Percentiles rank a stretch among this genome's conserved stretches.
Conservation (phyloP, 2,888 invertebrate species). For the Hypomecis atomaria region DNA sequence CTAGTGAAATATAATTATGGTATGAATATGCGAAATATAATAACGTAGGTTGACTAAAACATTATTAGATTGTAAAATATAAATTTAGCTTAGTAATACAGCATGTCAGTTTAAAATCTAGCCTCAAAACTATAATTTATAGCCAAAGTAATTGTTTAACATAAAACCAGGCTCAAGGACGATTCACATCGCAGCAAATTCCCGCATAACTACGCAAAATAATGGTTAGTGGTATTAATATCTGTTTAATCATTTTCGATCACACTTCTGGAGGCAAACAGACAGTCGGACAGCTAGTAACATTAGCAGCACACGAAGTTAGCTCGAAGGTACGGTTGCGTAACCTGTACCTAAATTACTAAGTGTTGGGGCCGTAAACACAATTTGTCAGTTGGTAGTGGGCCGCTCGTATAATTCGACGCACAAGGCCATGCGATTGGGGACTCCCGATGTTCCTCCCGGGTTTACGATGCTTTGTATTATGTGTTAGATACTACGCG, state of each 20-base stretch:
- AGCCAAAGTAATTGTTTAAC: slow-evolving; percentile 11
- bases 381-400: slow-evolving; percentile 56
- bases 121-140: slow-evolving; percentile 17
- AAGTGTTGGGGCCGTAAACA: slow-evolving; percentile 44
- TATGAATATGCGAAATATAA: no score
- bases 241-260: slow-evolving; percentile 39
- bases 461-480: slow-evolving; percentile 14
- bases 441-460: no score
- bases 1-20: no score
- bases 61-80: background rate
- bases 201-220: slow-evolving; percentile 5
- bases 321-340: slow-evolving; percentile 33
- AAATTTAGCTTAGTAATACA: slow-evolving; percentile 2
- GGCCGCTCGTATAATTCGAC: slow-evolving; percentile 53
- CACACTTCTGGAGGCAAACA: slow-evolving; percentile 31
- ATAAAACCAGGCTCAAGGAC: slow-evolving; percentile 15
- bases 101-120: slow-evolving; percentile 10
- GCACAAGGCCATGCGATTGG: slow-evolving; percentile 50
- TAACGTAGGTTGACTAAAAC: background rate
- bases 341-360: slow-evolving; percentile 11
- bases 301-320: slow-evolving; percentile 31
- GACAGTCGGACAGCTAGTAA: slow-evolving; percentile 33
- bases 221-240: slow-evolving; percentile 10
- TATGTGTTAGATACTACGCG: background rate
- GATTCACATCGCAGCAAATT: slow-evolving; percentile 13